Evolutionary conservation across 2,888 invertebrate genomes (phyloP).

Genomic region (Thecocarcelia acutangulata): DNA sequence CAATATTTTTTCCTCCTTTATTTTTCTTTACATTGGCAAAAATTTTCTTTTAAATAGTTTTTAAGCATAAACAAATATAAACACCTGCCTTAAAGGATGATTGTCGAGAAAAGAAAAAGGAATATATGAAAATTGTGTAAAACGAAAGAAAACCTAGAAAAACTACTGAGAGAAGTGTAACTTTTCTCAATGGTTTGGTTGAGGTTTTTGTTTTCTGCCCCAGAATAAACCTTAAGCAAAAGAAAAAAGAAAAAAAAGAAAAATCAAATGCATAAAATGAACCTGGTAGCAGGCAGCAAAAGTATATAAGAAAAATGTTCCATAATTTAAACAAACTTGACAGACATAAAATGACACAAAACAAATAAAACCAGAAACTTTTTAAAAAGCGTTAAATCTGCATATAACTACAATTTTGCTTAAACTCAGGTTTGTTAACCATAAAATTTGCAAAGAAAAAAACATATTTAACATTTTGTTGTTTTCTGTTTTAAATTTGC

Average conservation of each 20-base stretch:
- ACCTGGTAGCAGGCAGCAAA: neutral
- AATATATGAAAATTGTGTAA: no score
- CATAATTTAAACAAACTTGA: conserved; percentile 46
- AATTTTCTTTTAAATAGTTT: conserved; percentile 41
- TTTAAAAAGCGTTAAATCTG: conserved; percentile 35
- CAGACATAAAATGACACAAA: conserved; percentile 37
- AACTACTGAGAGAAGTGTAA: conserved; percentile 40
- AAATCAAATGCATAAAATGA: conserved; percentile 6
- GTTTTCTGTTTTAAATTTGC: conserved; percentile 5
- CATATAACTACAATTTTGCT: conserved; percentile 42
- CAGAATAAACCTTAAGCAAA: conserved; percentile 45
- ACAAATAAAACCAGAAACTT: conserved; percentile 16
- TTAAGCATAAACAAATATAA: conserved; percentile 55
- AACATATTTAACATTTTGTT: conserved; percentile 5
- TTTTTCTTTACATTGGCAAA: neutral
- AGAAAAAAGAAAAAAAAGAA: neutral
- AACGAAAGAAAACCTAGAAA: conserved; percentile 21
- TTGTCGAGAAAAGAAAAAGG: conserved; percentile 21
- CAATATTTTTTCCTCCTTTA: neutral
- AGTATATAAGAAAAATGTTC: neutral
- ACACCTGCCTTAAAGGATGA: conserved; percentile 56
- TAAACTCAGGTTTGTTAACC: conserved; percentile 34
- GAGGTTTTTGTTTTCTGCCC: neutral
- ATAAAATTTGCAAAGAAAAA: neutral
- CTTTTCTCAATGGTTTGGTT: conserved; percentile 22